Evolutionary conservation across 2,888 invertebrate genomes (phyloP), one percentile per base, ranked within the genome.

Genomic region (Stomorhina lunata): DNA sequence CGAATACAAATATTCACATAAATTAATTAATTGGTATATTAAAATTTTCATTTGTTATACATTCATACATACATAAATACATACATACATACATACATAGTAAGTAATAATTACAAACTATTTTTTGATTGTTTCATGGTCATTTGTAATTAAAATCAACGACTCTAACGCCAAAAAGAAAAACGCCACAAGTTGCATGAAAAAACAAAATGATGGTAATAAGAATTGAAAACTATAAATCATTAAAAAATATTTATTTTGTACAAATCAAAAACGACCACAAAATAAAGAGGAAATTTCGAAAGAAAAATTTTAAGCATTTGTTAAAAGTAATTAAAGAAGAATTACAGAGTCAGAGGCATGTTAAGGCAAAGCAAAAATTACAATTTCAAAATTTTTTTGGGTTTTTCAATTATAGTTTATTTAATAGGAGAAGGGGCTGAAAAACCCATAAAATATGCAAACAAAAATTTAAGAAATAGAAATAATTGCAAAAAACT

Each of bases 121-220:
- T 25, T 63, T 32, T 80, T 80, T 32, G 34, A 71, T 59, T 71
- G 50, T 29, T 72, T 77, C 77, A 72, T 68, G 77, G 57, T 50
- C 50, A 53, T 61, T 71, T 66, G 9, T 45, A 55, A 72, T 81
- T 72, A 66, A 77, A 61, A 55, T 15, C 65, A 66, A 6, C 27
- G 50, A 15, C 22, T 68, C 12, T 32, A 65, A 57, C 7, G 10
- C 27, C 22, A n/a, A n/a, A n/a, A n/a, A n/a, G n/a, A n/a, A 22
- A 12, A 17, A 65, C 25, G 34, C 48, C 17, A 50, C 37, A 48
- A 59, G 48, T 71, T 75, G 69, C 78, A 79, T 61, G 79, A 71
- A 34, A 25, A 32, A 53, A 59, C 69, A 57, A 75, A 81, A 78
- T 43, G 55, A 63, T 68, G 22, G 40, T 17, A 78, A 50, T 55